Base-by-base conservation (phyloP, 2,113 vertebrate species). In the Tupaia tana region DNA sequence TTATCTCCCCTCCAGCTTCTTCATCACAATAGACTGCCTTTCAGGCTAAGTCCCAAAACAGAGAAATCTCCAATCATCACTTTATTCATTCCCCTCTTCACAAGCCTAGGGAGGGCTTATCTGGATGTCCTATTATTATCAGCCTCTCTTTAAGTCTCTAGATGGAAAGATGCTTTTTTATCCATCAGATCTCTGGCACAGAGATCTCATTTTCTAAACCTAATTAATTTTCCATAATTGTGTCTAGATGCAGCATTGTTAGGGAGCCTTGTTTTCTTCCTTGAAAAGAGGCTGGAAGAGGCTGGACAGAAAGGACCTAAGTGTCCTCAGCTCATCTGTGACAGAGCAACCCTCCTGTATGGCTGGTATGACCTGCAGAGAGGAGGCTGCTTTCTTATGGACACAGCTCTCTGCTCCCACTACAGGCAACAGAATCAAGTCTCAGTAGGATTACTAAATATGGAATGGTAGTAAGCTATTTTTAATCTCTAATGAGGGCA, bases 401-500 rank as follows among this genome's bases (percentile, higher is more conserved):
- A 90, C 67, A 87, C 4, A 59, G 89, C 81, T 84, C n/a, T 77
- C 13, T 52, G 80, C 34, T 67, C 77, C 29, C 0, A 29, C 56
- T 27, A 31, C 2, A 0, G 63, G 43, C 1, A 22, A 63, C 5
- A 25, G 82, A 20, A 54, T 71, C 75, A 84, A 63, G 69, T 94
- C 92, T 96, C 75, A 66, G 52, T 58, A 80, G 89, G 74, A 78
- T 58, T 95, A 79, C 90, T 93, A 96, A 87, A 95, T 78, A 91
- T 64, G 78, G 88, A 93, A 87, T 86, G 70, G 80, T 63, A 86
- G 31, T 58, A 63, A 96, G 89, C 91, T 95, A 91, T 94, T 95
- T 97, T 95, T 75, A 88, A 94, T 94, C 69, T 96, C 93, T 93
- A 94, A 95, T 71, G 90, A 96, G 96, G 91, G 80, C 95, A 95